Conservation (phyloP, 2,113 vertebrate genomes). For the Microcebus murinus region DNA sequence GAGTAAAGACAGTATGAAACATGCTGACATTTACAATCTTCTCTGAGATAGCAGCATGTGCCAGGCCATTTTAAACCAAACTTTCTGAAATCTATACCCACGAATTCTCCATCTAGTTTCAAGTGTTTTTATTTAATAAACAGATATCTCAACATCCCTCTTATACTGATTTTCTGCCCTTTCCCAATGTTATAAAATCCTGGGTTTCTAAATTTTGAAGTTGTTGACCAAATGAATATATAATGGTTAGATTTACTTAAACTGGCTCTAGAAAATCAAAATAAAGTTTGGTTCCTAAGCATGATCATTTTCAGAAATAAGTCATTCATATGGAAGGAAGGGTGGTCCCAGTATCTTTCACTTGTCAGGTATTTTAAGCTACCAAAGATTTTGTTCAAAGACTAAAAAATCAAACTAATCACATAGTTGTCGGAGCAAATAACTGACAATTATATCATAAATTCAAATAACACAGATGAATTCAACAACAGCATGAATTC, state of each 20-base stretch:
- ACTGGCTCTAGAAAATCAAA: not conserved
- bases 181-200: not conserved
- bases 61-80: slow-evolving; percentile 42
- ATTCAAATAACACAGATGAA: not conserved
- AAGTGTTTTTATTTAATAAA: slow-evolving; percentile 5
- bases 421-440: not conserved
- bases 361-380: slow-evolving; percentile 55
- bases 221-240: not conserved
- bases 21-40: slow-evolving; percentile 49
- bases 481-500: not conserved
- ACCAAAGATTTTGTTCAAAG: slow-evolving; percentile 53
- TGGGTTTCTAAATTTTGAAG: slow-evolving; percentile 17
- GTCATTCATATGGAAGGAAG: not conserved
- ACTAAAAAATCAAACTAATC: slow-evolving; percentile 64
- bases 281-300: slow-evolving; percentile 1
- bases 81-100: slow-evolving; percentile 38
- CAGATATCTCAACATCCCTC: not conserved
- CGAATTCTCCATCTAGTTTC: slow-evolving; percentile 15
- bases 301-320: slow-evolving; percentile 13
- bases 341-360: not conserved
- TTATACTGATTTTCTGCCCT: not conserved
- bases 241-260: not conserved
- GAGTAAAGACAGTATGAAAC: slow-evolving; percentile 46
- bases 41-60: not conserved
- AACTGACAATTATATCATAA: slow-evolving; percentile 27